Evolutionary conservation across 2,113 vertebrate genomes (phyloP), one percentile per base, ranked within the genome.

Genomic region (Alligator sinensis): DNA sequence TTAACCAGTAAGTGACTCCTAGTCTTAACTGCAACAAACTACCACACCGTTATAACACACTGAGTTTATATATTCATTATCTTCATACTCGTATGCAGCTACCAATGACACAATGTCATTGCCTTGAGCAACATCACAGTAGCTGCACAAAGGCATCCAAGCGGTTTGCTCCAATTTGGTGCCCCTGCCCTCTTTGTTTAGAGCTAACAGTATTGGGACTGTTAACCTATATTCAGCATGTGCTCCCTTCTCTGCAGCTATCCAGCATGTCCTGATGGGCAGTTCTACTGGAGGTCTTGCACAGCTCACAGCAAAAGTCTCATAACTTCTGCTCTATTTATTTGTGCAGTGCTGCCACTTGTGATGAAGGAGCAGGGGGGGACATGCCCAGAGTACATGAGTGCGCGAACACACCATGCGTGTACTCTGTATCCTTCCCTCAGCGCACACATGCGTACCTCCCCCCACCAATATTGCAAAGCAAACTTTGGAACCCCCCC

Each of bases 261-360:
- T 7, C 24, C 89, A 82, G 79, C 1, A 0, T 12, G 58, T 58
- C 89, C 86, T 3, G 2, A n/a, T 4, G 24, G 94, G 88, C 78
- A 11, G 59, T 77, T 84, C 90, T 86, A 81, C 83, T 0, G 5
- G 55, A 80, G 78, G 64, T 1, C 90, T 30, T 75, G 82, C 92
- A 88, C 90, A 74, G 97, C 99, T 98, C 98, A 93, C 91, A 96
- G 98, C 97, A 97, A 98, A 98, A 97, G 95, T 88, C 97, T 96
- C 97, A 97, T 98, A 98, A 98, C 97, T 99, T 99, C 98, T 98
- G 99, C 98, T 98, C 98, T 98, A 99, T 98, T 99, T 99, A 97
- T 95, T 97, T 63, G 88, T 78, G 96, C 80, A 4, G 64, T 21
- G 54, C 91, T 72, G 89, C 91, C 0, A 19, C 55, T 72, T 1